Conservation (phyloP, 2,113 vertebrate species). For the Microcebus murinus region DNA sequence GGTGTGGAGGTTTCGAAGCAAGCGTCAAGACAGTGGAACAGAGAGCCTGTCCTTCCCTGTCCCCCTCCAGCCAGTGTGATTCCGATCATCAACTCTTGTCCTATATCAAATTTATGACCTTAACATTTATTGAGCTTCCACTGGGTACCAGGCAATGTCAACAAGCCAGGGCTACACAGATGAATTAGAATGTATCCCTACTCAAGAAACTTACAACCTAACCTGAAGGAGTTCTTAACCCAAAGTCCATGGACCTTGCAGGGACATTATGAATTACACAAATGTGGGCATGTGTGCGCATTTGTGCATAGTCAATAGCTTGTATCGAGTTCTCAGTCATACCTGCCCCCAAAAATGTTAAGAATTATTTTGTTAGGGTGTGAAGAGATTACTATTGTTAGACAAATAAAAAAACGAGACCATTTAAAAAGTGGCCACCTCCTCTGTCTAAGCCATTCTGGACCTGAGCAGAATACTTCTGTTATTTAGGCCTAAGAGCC, state of each 20-base stretch:
- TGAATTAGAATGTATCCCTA: neutral
- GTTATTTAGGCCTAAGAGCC: neutral
- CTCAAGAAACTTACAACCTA: neutral
- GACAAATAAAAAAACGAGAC: neutral
- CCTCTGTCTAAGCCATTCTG: neutral
- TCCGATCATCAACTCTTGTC: neutral
- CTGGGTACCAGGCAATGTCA: neutral
- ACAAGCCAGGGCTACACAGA: neutral
- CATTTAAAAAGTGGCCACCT: neutral
- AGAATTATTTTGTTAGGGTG: neutral
- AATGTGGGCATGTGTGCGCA: neutral
- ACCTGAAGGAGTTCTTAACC: neutral
- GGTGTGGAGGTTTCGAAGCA: neutral
- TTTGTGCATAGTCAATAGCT: neutral
- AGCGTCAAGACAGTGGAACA: too few species aligned
- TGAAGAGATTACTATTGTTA: neutral
- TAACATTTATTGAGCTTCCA: neutral
- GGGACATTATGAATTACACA: neutral
- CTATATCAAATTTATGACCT: neutral
- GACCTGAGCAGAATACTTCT: neutral
- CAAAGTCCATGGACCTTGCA: neutral
- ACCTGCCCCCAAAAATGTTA: neutral
- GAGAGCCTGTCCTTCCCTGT: neutral
- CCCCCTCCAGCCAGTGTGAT: too few species aligned
- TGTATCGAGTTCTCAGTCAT: neutral